Percentiles rank a stretch among this genome's conserved stretches.
Conservation (phyloP, 2,113 vertebrate species). For the Emydura subglobosa region DNA sequence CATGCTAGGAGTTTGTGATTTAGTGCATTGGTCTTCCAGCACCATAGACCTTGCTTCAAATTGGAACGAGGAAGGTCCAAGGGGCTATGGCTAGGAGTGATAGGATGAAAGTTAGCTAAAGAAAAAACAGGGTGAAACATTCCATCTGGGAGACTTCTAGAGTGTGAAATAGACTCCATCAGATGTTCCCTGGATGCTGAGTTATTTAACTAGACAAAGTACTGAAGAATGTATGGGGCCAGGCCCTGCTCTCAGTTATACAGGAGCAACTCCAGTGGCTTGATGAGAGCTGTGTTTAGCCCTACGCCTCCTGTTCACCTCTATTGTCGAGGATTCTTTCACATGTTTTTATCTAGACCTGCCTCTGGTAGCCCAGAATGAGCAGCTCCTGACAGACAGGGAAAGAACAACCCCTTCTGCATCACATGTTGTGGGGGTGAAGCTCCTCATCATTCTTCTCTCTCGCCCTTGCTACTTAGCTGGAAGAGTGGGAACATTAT, state of each 20-base stretch:
- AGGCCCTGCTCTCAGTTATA: neutral
- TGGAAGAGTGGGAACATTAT: no score
- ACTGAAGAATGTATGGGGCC: neutral
- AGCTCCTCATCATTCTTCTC: neutral
- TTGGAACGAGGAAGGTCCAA: neutral
- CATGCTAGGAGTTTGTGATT: rapidly evolving
- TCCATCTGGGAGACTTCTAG: neutral
- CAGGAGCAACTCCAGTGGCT: neutral
- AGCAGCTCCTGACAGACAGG: neutral
- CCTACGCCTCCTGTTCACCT: neutral
- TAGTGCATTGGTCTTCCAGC: rapidly evolving
- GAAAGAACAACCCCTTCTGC: neutral
- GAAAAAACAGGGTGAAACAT: neutral
- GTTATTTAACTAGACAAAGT: neutral
- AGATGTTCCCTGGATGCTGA: neutral
- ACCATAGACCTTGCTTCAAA: rapidly evolving
- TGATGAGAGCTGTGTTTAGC: neutral
- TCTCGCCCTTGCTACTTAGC: neutral
- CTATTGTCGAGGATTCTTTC: neutral
- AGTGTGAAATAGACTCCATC: neutral
- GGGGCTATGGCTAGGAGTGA: neutral
- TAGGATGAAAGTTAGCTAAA: neutral
- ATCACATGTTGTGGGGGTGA: neutral
- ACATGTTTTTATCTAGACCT: neutral
- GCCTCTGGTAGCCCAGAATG: neutral